These are phyloP conservation scores for Bombus superbus DNA, from an alignment of 1,140 invertebrate genomes.

Conservation along the genomic window DNA sequence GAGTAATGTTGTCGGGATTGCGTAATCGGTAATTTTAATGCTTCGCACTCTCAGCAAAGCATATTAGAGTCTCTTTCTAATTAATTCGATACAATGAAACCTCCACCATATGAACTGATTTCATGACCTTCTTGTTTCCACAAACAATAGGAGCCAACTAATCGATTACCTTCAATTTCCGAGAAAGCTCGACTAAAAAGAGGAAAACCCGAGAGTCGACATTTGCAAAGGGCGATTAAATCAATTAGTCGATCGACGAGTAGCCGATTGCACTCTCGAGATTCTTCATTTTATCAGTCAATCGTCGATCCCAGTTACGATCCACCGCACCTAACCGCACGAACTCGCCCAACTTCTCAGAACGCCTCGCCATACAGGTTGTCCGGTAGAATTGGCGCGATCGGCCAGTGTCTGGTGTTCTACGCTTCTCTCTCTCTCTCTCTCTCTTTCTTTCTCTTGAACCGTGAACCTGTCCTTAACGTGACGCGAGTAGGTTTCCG, in stretches of 20 bases:
- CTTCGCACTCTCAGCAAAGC: not conserved
- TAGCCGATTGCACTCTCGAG: too few species aligned
- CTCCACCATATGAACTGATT: too few species aligned
- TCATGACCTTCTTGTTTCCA: too few species aligned
- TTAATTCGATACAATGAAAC: too few species aligned
- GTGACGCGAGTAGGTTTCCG: constrained; percentile 52
- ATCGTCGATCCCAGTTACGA: not conserved
- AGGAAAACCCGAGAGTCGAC: too few species aligned
- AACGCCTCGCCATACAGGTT: not conserved
- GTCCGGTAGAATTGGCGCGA: not conserved
- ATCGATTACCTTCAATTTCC: too few species aligned
- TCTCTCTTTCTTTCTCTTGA: not conserved
- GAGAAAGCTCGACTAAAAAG: too few species aligned
- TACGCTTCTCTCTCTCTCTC: not conserved
- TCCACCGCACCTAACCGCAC: not conserved
- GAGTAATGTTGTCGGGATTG: not conserved
- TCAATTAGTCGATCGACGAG: too few species aligned
- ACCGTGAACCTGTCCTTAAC: constrained; percentile 41
- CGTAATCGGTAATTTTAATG: not conserved
- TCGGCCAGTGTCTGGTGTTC: constrained; percentile 4
- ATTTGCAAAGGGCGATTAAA: too few species aligned
- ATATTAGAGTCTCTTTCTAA: not conserved
- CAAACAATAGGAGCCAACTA: too few species aligned
- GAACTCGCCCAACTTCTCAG: not conserved
- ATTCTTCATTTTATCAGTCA: not conserved